Percentiles rank a stretch among this genome's conserved stretches.
These are phyloP conservation scores for Drosophila nigromelanica DNA, from an alignment of 1,140 invertebrate species.

Conservation along the genomic window DNA sequence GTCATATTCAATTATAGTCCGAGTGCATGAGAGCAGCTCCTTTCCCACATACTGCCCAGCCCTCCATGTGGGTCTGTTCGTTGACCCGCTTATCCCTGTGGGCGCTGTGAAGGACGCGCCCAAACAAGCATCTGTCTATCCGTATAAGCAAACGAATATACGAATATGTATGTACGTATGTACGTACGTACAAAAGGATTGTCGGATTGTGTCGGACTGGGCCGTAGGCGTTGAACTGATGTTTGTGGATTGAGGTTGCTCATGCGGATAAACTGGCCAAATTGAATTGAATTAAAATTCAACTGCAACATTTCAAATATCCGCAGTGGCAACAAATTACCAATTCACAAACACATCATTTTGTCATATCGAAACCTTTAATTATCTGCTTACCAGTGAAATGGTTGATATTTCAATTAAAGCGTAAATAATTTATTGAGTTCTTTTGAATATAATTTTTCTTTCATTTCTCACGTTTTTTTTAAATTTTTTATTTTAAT, in stretches of 20 bases:
- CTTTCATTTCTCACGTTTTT: neutral
- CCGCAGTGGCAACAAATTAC: constrained; percentile 24
- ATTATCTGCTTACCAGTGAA: neutral
- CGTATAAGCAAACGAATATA: constrained; percentile 17
- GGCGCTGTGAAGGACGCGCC: constrained; percentile 41
- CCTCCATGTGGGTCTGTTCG: constrained; percentile 16
- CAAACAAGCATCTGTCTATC: constrained; percentile 29
- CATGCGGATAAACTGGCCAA: constrained; percentile 37
- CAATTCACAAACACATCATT: constrained; percentile 19
- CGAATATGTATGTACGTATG: too few relatives aligned
- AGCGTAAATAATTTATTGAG: neutral
- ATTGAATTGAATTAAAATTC: constrained; percentile 41
- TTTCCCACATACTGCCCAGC: too few relatives aligned
- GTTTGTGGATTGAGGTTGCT: constrained; percentile 26
- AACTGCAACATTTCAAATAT: constrained; percentile 29
- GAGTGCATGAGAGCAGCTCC: constrained; percentile 34
- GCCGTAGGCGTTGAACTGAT: constrained; percentile 19
- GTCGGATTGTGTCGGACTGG: constrained; percentile 16
- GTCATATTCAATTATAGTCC: constrained; percentile 73
- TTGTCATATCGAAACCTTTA: constrained; percentile 11
- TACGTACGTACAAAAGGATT: constrained; percentile 44
- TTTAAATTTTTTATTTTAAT: neutral
- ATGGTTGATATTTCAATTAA: constrained; percentile 10
- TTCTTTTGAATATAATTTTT: neutral
- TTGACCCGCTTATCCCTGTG: constrained; percentile 47